Evolutionary conservation across 2,797 vertebrate genomes (phyloP), one percentile per base, ranked within the genome.

Genomic region (Loris lydekkerianus): DNA sequence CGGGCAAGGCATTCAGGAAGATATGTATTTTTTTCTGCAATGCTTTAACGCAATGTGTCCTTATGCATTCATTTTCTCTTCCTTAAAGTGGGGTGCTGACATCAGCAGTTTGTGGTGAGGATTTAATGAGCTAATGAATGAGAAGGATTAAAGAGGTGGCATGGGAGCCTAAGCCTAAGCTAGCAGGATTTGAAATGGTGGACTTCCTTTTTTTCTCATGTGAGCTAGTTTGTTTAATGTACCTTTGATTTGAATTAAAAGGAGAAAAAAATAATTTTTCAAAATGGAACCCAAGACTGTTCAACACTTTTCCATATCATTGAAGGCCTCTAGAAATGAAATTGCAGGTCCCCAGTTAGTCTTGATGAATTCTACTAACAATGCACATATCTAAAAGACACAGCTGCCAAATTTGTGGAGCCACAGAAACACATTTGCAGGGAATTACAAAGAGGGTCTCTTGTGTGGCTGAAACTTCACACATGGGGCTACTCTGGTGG

Each of bases 391-490:
- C 60, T 53, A 63, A 69, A 69, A 91, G n/a, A 37, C 13, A 46
- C 25, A 82, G 63, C n/a, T 76, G 63, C 82, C 93, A 88, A 43
- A 91, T 94, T 3, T 4, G 96, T 75, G 56, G 89, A 98, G 95
- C 94, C 86, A 65, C 67, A 61, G 73, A 61, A 20, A 34, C 65
- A 83, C 31, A 56, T 13, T 15, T 17, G 27, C 31, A 34, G 40
- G 65, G 65, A 65, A 49, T 29, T 78, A 46, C 77, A 46, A 27
- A n/a, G 69, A 96, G 23, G n/a, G 27, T 40, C 61, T 67, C 65
- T 53, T 7, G 63, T 81, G 5, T 14, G 29, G 43, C 40, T 31
- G 49, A 49, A 25, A 43, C 20, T 20, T 17, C 31, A 56, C 63
- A 6, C 1, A 0, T 21, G 40, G 34, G 78, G 4, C 58, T 29